Base-by-base conservation (phyloP, 2,797 vertebrate species). In the Scyliorhinus canicula region DNA sequence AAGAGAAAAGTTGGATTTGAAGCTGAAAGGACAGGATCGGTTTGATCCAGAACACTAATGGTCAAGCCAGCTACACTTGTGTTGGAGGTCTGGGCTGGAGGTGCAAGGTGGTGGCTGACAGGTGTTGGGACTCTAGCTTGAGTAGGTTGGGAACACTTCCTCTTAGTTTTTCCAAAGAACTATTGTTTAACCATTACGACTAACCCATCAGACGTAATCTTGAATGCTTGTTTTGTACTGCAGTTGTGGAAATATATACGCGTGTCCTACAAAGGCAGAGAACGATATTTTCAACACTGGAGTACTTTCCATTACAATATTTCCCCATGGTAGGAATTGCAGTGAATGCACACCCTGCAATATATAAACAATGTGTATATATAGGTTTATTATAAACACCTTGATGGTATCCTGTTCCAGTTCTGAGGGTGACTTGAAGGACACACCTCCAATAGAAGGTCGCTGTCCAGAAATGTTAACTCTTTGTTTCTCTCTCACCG, bases 231-330 rank as follows among this genome's bases (percentile, higher is more conserved):
- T 52, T 86, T 86, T 0, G 50, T 85, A 52, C 19, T 47, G 8
- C 11, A 26, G 44, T 31, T 86, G 84, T 55, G 84, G 84, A 86
- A 86, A 86, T 52, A 86, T 24, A 52, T 86, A 50, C 47, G 8
- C n/a, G 31, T 86, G 7, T 5, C 28, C 47, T 11, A 52, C 21
- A 52, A 31, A 86, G 50, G 16, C 50, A 50, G 28, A 52, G 26
- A 3, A 4, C 11, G 84, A 55, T 31, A 86, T 86, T 86, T 86
- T 52, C 28, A 55, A 86, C 9, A 44, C 4, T 14, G n/a, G 47
- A 31, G 84, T 86, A 52, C 84, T 86, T 86, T 86, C 77, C 77
- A 82, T 82, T 82, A 82, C 77, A 82, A 21, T 82, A 82, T 82
- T 86, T 86, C 31, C 84, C 84, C 84, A 52, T 86, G 84, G 47